Conservation (phyloP, 2,888 invertebrate genomes). For the Celastrina argiolus region DNA sequence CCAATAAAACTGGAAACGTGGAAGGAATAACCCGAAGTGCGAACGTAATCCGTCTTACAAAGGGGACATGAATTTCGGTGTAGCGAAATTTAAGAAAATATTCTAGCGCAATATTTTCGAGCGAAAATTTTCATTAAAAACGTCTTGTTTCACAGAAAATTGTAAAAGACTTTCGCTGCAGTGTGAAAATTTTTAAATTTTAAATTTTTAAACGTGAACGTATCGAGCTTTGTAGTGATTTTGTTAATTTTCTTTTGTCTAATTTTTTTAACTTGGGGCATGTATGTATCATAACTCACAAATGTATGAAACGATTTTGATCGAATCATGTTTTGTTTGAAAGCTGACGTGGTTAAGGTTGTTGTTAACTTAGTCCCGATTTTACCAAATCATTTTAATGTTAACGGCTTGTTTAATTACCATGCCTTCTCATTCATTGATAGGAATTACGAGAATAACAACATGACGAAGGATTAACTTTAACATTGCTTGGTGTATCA, state of each 20-base stretch:
- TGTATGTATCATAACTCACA: no score
- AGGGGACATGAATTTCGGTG: slow-evolving; percentile 22
- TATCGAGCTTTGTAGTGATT: neutral
- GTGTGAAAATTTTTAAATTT: neutral
- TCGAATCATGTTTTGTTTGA: no score
- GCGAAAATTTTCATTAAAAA: slow-evolving; percentile 7
- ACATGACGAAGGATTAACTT: no score
- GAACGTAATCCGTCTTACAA: slow-evolving; percentile 30
- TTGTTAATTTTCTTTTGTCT: neutral
- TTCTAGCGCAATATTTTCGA: neutral
- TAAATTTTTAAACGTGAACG: neutral
- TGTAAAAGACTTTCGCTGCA: neutral
- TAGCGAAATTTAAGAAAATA: slow-evolving; percentile 6
- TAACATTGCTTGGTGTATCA: no score
- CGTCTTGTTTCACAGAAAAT: neutral
- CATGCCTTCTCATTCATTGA: no score
- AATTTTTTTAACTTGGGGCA: no score
- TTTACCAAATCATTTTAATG: no score
- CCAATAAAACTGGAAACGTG: slow-evolving; percentile 71
- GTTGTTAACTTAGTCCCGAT: no score
- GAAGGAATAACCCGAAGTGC: slow-evolving; percentile 49
- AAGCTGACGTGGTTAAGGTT: no score
- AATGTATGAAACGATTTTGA: no score
- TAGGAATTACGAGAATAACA: no score
- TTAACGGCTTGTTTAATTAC: no score